These are phyloP conservation scores for Ceriagrion tenellum DNA, from an alignment of 2,888 invertebrate genomes.

Conservation along the genomic window DNA sequence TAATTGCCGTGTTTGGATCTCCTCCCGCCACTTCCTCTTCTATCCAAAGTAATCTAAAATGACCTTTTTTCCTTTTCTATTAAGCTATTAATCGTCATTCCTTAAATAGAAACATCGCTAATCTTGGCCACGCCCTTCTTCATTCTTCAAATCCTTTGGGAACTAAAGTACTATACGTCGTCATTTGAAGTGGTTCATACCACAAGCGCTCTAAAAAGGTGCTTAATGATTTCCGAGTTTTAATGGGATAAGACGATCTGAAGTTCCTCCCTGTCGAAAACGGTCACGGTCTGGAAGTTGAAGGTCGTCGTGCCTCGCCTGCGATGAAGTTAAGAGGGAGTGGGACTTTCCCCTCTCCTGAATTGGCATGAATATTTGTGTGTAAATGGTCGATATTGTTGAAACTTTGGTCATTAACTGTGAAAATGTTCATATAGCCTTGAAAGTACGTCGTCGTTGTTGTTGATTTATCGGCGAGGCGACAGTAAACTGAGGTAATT, in stretches of 20 bases:
- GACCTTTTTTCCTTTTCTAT: too few relatives aligned
- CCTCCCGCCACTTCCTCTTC: too few relatives aligned
- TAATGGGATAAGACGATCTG: not conserved
- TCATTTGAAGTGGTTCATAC: not conserved
- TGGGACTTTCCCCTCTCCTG: not conserved
- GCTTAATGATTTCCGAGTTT: not conserved
- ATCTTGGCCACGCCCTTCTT: not conserved
- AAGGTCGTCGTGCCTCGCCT: constrained; percentile 1
- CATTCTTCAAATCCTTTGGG: not conserved
- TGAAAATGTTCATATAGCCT: too few relatives aligned
- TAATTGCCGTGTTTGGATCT: too few relatives aligned
- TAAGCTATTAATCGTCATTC: too few relatives aligned
- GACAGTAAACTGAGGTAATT: too few relatives aligned
- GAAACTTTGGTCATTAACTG: too few relatives aligned
- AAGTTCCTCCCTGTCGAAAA: not conserved
- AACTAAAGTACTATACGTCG: not conserved
- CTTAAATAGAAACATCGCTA: too few relatives aligned
- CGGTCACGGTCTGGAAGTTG: not conserved
- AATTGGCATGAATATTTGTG: not conserved
- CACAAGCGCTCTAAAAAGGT: not conserved
- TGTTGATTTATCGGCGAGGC: too few relatives aligned
- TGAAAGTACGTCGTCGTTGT: too few relatives aligned
- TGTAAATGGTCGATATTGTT: too few relatives aligned
- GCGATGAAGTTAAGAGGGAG: not conserved
- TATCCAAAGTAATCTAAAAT: too few relatives aligned